Base-by-base conservation (phyloP, 2,888 invertebrate species). In the Drosophila cyrtoloma region DNA sequence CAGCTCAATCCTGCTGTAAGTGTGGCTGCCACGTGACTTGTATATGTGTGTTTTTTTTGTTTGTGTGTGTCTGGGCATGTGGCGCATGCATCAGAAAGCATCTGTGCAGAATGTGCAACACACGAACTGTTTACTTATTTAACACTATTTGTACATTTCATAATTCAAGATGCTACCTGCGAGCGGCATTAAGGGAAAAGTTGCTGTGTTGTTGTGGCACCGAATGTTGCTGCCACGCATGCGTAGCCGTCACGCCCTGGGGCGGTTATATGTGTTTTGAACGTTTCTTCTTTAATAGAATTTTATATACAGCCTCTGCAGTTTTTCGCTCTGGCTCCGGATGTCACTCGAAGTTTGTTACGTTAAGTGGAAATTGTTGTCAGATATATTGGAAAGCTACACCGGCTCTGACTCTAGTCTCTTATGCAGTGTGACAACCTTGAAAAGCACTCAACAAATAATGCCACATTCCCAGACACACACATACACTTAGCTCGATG, bases 391-490 rank as follows among this genome's bases (percentile, higher is more conserved):
- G 70, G 22, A 60, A 71, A 72, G 81, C 52, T 57, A 56, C 42
- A 33, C 22, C 51, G 51, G 35, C 58, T 50, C 56, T 61, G 73
- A 79, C 77, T 64, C 70, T 44, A 59, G 47, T 76, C 70, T 71
- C 76, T 32, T 51, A 65, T 32, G 69, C 71, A 26, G 35, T 59
- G 75, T 74, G 66, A 44, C 66, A 85, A 80, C 90, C 85, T 87
- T 86, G 85, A 89, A 82, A 80, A 78, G 90, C 85, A 89, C 85
- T 86, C 85, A 86, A 76, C 79, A 89, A 74, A 87, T 82, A 87
- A 77, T 67, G 51, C 61, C 32, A 44, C 51, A 44, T 19, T 61
- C 33, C 51, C n/a, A 32, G 37, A 33, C 28, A 30, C n/a, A 28
- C 30, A 30, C 52, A 39, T 32, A 50, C 16, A 35, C 30, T 61